Evolutionary conservation across 1,140 invertebrate species (phyloP).

Genomic region (Lucilia cuprina): DNA sequence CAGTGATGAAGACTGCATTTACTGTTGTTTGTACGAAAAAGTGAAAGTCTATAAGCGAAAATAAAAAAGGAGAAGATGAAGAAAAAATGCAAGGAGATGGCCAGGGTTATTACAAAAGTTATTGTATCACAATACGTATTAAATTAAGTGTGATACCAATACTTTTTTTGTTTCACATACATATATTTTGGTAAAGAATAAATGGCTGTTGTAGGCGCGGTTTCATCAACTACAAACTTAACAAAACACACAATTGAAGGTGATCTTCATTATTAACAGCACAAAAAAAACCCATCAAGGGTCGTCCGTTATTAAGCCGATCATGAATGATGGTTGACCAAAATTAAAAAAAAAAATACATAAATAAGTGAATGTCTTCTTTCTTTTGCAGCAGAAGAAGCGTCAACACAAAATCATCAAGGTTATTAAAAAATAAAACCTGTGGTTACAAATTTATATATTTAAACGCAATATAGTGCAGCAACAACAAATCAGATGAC

Average conservation of each 20-base stretch:
- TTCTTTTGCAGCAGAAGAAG: background rate
- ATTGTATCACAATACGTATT: background rate
- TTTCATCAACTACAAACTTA: background rate
- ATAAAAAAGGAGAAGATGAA: background rate
- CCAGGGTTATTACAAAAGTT: background rate
- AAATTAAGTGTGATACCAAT: background rate
- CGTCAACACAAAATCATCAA: background rate
- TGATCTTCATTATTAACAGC: background rate
- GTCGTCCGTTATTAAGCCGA: background rate
- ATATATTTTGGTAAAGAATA: background rate
- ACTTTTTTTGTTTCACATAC: background rate
- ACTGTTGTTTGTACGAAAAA: background rate
- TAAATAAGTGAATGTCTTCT: background rate
- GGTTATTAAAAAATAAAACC: background rate
- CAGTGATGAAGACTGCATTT: background rate
- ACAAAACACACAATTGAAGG: background rate
- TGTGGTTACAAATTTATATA: background rate
- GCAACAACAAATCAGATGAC: slow-evolving; percentile 9
- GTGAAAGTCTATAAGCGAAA: background rate
- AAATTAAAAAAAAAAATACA: background rate
- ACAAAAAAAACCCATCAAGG: background rate
- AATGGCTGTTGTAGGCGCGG: background rate
- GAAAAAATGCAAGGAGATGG: background rate
- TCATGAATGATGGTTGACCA: background rate
- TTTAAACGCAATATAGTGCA: background rate